Conservation (phyloP, 2,113 vertebrate species). For the human region GRCh38 chr2:187893001-187893500, state of each 20-base stretch:
- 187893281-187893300: neutral
- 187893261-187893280: neutral
- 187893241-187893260: neutral
- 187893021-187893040: too few species aligned
- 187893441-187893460: neutral
- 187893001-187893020: too few species aligned
- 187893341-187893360: neutral
- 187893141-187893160: neutral
- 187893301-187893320: neutral
- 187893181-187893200: neutral
- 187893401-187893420: neutral
- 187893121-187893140: neutral
- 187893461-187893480: neutral
- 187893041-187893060: too few species aligned
- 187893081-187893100: too few species aligned
- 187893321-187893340: neutral
- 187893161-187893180: neutral
- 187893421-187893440: neutral
- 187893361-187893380: neutral
- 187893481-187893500: neutral
- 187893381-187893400: neutral
- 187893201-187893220: conserved; percentile 19
- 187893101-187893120: too few species aligned
- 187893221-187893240: neutral
- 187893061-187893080: too few species aligned